Conservation (phyloP, 2,888 invertebrate species). For the Philereme transversata region DNA sequence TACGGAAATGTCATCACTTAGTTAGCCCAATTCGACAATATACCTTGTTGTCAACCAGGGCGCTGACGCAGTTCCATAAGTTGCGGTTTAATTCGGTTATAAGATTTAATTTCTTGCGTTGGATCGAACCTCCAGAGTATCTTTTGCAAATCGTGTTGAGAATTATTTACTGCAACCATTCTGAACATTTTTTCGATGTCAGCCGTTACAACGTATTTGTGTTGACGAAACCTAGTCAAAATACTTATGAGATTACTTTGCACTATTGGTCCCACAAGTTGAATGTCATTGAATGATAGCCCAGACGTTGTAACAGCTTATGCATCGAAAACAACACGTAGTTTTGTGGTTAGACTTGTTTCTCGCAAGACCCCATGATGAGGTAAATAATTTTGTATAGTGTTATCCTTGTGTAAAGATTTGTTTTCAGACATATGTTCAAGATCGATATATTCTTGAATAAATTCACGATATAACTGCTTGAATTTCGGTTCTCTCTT, state of each 20-base stretch:
- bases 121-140: not conserved
- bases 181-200: not conserved
- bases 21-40: slow-evolving; percentile 24
- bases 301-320: slow-evolving; percentile 1
- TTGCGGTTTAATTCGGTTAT: not conserved
- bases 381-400: slow-evolving; percentile 17
- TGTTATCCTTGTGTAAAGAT: not conserved
- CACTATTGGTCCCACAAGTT: slow-evolving; percentile 16
- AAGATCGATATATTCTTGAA: slow-evolving; percentile 18
- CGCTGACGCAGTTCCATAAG: slow-evolving; percentile 9
- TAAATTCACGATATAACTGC: slow-evolving; percentile 17
- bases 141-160: not conserved
- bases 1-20: not conserved
- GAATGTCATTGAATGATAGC: slow-evolving; percentile 23
- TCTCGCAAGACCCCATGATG: slow-evolving; percentile 23
- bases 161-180: not conserved
- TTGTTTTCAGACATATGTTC: slow-evolving; percentile 18
- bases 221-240: slow-evolving; percentile 1
- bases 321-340: too few species aligned
- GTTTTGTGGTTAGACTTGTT: slow-evolving; percentile 19
- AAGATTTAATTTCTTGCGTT: not conserved
- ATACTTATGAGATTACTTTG: slow-evolving; percentile 19
- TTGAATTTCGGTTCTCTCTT: slow-evolving; percentile 14
- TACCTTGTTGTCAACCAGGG: slow-evolving; percentile 4
- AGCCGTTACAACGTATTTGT: not conserved